Percentiles rank a stretch among this genome's conserved stretches.
These are phyloP conservation scores for Philhelius pedissequus DNA, from an alignment of 2,888 invertebrate genomes.

Conservation along the genomic window DNA sequence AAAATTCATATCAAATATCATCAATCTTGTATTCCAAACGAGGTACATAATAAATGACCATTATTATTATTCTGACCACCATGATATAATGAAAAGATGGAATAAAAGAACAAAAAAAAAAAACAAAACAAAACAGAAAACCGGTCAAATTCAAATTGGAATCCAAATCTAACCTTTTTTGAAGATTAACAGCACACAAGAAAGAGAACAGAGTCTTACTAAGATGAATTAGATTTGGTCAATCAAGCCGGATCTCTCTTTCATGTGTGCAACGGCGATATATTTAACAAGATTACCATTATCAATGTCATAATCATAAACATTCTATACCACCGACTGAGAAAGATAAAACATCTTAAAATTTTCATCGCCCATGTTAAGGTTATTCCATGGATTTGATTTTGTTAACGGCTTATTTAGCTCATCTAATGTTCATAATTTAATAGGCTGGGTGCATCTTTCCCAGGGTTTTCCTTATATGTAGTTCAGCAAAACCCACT, in stretches of 20 bases:
- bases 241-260: slow-evolving; percentile 39
- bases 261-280: slow-evolving; percentile 5
- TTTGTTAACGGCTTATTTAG: slow-evolving; percentile 16
- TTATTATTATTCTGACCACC: slow-evolving; percentile 30
- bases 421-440: slow-evolving; percentile 11
- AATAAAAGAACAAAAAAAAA: neutral
- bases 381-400: neutral
- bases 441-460: slow-evolving; percentile 2
- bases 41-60: slow-evolving; percentile 32
- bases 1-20: slow-evolving; percentile 48
- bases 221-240: slow-evolving; percentile 34
- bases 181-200: neutral
- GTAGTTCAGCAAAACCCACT: neutral
- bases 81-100: slow-evolving; percentile 39
- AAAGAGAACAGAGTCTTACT: neutral
- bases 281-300: slow-evolving; percentile 5
- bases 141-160: slow-evolving; percentile 21
- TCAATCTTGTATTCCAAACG: slow-evolving; percentile 35
- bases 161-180: neutral
- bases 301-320: slow-evolving; percentile 21
- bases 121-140: slow-evolving; percentile 13
- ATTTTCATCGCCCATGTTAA: slow-evolving; percentile 17
- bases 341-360: neutral
- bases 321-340: neutral
- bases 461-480: neutral